Conservation (phyloP, 2,113 vertebrate genomes). For the Cephalopterus ornatus region DNA sequence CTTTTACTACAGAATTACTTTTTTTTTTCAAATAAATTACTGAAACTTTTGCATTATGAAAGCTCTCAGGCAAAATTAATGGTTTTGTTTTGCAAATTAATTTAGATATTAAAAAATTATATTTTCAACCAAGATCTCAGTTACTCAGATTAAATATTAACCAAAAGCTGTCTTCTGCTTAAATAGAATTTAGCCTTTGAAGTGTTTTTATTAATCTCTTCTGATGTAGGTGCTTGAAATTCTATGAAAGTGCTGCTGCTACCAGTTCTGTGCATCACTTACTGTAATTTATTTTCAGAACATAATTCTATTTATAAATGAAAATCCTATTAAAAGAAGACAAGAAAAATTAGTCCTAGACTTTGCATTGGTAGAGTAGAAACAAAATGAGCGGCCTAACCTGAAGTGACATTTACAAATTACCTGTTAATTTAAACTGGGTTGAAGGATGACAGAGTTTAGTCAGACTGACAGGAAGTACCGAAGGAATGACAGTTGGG, state of each 20-base stretch:
- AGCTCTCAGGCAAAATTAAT: conserved; percentile 85
- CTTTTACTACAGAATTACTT: conserved; percentile 72
- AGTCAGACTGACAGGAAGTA: conserved; percentile 94
- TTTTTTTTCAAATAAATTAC: conserved; percentile 77
- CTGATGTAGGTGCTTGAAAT: conserved; percentile 85
- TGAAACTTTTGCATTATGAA: conserved; percentile 80
- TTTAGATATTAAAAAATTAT: conserved; percentile 90
- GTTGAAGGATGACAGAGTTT: conserved; percentile 99
- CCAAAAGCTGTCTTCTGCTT: conserved; percentile 83
- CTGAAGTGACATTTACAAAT: conserved; percentile 99
- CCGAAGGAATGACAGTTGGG: conserved; percentile 86
- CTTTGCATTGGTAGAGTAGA: conserved; percentile 92
- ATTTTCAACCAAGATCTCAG: conserved; percentile 91
- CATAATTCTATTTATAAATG: conserved; percentile 99
- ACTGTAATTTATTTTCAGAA: conserved; percentile 97
- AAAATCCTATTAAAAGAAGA: conserved; percentile 98
- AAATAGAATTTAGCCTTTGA: conserved; percentile 89
- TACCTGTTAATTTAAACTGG: conserved; percentile 99
- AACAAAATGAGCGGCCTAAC: conserved; percentile 99
- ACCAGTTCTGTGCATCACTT: conserved; percentile 88
- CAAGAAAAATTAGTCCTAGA: conserved; percentile 95
- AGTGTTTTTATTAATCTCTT: conserved; percentile 89
- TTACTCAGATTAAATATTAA: conserved; percentile 91
- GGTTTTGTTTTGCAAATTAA: conserved; percentile 88
- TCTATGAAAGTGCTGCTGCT: conserved; percentile 80